A percentile compares a stretch with the other conserved stretches of the same genome.
These are phyloP conservation scores for Hormaphis cornu DNA, from an alignment of 1,140 invertebrate genomes.

Conservation along the genomic window DNA sequence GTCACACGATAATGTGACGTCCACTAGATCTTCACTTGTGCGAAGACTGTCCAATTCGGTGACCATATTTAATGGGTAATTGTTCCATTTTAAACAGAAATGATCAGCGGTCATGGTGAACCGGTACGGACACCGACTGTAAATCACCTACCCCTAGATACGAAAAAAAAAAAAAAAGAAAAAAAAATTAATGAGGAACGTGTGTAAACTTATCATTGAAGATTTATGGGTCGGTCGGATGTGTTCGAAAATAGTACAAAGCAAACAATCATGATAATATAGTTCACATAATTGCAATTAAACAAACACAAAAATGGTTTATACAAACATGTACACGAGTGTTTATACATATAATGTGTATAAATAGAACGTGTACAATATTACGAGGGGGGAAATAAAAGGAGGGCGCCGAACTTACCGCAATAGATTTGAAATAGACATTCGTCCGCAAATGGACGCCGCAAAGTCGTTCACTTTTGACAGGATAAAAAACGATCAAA, in stretches of 20 bases:
- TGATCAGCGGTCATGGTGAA: conserved; percentile 49
- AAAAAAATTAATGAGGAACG: too few relatives aligned
- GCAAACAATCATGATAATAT: not conserved
- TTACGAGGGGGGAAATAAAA: not conserved
- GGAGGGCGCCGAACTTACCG: conserved; percentile 7
- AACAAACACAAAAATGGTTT: too few relatives aligned
- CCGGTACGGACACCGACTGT: not conserved
- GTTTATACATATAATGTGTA: not conserved
- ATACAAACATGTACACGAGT: too few relatives aligned
- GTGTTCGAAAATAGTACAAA: too few relatives aligned
- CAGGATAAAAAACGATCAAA: not conserved
- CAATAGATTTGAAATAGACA: not conserved
- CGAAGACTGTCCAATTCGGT: conserved; percentile 67
- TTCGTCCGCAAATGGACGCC: not conserved
- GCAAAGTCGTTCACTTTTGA: conserved; percentile 1
- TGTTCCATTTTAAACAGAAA: conserved; percentile 87
- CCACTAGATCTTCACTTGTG: conserved; percentile 70
- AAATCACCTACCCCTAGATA: not conserved
- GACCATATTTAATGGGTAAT: conserved; percentile 80
- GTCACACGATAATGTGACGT: conserved; percentile 73
- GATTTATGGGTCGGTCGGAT: not conserved
- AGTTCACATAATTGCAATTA: not conserved
- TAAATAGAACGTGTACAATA: too few relatives aligned
- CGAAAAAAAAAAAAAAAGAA: not conserved
- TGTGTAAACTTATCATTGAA: not conserved